These are phyloP conservation scores for Parazoanthus atlanticus DNA, from an alignment of 92 coral and sea anemone species.

Conservation along the genomic window DNA sequence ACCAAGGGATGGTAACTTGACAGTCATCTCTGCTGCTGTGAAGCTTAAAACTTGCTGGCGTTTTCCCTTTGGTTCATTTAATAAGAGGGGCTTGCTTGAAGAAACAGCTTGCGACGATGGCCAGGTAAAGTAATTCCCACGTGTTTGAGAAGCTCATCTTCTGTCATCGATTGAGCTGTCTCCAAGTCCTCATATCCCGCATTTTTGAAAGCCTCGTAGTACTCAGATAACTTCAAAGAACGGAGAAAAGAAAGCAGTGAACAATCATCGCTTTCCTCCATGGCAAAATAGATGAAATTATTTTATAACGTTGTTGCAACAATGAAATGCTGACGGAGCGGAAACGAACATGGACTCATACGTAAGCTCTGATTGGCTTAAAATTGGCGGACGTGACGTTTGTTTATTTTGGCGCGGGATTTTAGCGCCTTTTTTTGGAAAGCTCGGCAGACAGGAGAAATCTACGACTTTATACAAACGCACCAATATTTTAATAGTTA, in stretches of 20 bases:
- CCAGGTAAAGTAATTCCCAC: conserved; percentile 40
- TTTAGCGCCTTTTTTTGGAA: neutral
- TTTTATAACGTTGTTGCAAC: conserved; percentile 11
- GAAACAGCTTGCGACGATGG: conserved; percentile 41
- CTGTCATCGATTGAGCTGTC: conserved; percentile 38
- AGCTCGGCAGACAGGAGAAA: conserved; percentile 9
- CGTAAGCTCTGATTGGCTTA: conserved; percentile 25
- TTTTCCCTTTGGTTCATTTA: conserved; percentile 31
- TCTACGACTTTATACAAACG: conserved; percentile 21
- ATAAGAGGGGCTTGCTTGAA: conserved; percentile 37
- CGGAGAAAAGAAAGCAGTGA: neutral
- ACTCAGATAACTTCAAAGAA: conserved; percentile 13
- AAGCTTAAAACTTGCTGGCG: conserved; percentile 33
- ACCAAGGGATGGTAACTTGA: conserved; percentile 29
- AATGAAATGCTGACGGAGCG: conserved; percentile 13
- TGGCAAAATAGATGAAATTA: conserved; percentile 1
- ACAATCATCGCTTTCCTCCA: neutral
- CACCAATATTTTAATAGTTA: conserved; percentile 11
- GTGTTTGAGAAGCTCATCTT: conserved; percentile 25
- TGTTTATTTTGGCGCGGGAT: conserved; percentile 20
- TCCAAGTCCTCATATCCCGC: conserved; percentile 44
- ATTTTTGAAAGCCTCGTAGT: conserved; percentile 24
- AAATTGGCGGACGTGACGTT: conserved; percentile 24
- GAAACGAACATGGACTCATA: conserved; percentile 22
- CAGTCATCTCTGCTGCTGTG: conserved; percentile 42